Conservation (phyloP, 2,888 invertebrate genomes). For the Asteroscopus sphinx region DNA sequence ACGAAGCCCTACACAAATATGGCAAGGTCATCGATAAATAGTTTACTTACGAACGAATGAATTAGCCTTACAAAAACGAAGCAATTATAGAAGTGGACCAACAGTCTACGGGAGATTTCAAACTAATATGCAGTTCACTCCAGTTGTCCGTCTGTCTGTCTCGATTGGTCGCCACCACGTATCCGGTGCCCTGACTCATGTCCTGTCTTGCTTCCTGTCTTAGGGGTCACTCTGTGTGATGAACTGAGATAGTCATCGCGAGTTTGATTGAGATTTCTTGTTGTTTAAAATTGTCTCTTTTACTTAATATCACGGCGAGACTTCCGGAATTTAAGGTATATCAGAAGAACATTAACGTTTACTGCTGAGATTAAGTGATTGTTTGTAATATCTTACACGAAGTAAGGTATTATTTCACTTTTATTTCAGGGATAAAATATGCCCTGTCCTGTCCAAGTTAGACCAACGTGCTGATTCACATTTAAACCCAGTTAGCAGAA, state of each 20-base stretch:
- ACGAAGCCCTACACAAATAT: constrained; percentile 10
- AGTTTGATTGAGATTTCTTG: constrained; percentile 18
- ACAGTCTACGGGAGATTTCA: background rate
- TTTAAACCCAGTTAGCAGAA: background rate
- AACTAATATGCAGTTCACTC: constrained; percentile 19
- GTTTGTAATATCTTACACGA: too few relatives aligned
- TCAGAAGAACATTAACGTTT: too few relatives aligned
- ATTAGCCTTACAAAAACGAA: too few relatives aligned
- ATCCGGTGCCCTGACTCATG: constrained; percentile 45
- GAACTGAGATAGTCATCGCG: constrained; percentile 5
- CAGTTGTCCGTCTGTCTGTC: constrained; percentile 19
- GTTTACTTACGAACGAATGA: too few relatives aligned
- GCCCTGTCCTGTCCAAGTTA: too few relatives aligned
- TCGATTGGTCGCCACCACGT: constrained; percentile 23
- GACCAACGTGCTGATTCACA: background rate
- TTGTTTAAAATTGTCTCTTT: too few relatives aligned
- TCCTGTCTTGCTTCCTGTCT: constrained; percentile 40
- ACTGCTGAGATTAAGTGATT: too few relatives aligned
- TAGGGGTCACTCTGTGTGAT: constrained; percentile 20
- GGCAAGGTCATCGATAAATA: background rate
- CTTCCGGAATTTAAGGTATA: too few relatives aligned
- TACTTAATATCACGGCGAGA: too few relatives aligned
- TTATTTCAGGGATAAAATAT: too few relatives aligned
- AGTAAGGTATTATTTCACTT: too few relatives aligned
- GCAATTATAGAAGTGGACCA: too few relatives aligned